Evolutionary conservation across 1,140 invertebrate species (phyloP).

Genomic region (Portunus trituberculatus): DNA sequence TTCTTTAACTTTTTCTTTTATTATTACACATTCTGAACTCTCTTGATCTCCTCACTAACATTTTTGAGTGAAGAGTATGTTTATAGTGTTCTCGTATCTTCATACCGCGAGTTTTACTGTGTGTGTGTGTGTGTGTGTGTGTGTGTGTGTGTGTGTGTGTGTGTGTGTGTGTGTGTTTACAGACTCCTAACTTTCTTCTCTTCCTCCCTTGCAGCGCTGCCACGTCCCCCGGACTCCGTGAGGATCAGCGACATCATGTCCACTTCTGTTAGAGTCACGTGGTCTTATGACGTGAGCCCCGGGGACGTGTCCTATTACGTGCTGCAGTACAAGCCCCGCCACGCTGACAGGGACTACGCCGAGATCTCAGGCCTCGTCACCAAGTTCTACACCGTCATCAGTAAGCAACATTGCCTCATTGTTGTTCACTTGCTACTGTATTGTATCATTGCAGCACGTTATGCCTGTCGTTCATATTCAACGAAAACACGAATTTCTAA

Average conservation of each 20-base stretch:
- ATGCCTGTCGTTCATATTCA: not conserved
- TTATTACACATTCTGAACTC: not conserved
- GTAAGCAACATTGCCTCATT: slow-evolving; percentile 78
- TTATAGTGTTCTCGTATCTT: too few relatives aligned
- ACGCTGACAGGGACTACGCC: slow-evolving; percentile 80
- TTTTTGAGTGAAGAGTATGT: too few relatives aligned
- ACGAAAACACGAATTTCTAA: not conserved
- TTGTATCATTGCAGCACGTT: not conserved
- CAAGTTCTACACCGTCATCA: slow-evolving; percentile 93
- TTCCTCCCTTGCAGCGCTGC: slow-evolving; percentile 86
- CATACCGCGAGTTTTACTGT: too few relatives aligned
- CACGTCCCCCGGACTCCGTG: slow-evolving; percentile 92
- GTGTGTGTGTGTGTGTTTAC: too few relatives aligned
- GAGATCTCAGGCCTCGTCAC: slow-evolving; percentile 96
- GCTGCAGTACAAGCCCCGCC: slow-evolving; percentile 96
- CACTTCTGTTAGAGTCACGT: slow-evolving; percentile 93
- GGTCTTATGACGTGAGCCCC: slow-evolving; percentile 89
- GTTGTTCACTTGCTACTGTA: not conserved
- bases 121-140: too few relatives aligned
- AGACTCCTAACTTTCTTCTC: not conserved
- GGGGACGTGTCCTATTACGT: slow-evolving; percentile 95
- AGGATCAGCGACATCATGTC: slow-evolving; percentile 95
- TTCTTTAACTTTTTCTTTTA: not conserved
- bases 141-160: not conserved
- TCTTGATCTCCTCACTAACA: not conserved